Conservation (phyloP, 2,888 invertebrate species). For the Conus canariensis region DNA sequence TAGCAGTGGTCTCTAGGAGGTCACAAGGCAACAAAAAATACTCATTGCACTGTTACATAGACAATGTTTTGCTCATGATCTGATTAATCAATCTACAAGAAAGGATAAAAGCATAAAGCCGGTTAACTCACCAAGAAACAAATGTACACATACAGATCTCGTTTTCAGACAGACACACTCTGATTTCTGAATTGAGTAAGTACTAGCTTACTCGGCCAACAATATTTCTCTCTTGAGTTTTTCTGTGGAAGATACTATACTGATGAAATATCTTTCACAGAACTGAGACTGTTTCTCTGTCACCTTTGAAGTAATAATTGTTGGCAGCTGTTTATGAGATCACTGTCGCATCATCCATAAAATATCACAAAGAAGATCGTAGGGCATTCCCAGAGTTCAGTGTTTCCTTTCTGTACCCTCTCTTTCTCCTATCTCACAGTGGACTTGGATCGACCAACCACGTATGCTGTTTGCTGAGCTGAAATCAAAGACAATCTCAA, state of each 20-base stretch:
- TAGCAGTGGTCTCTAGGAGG: no score
- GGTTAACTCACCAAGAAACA: not conserved
- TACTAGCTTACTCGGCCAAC: no score
- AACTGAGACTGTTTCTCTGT: not conserved
- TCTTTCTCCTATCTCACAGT: not conserved
- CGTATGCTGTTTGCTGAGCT: slow-evolving; percentile 10
- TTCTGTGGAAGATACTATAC: no score
- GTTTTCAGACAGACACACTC: no score
- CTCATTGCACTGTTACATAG: slow-evolving; percentile 20
- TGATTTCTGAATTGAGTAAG: no score
- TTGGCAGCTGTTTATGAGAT: not conserved
- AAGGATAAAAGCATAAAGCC: not conserved
- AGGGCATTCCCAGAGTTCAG: not conserved
- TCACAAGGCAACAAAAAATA: not conserved
- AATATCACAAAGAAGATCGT: not conserved
- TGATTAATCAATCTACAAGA: not conserved
- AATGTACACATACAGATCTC: not conserved
- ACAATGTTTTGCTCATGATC: not conserved
- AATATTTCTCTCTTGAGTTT: no score
- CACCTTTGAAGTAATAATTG: not conserved
- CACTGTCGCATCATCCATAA: not conserved
- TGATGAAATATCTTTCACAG: not conserved
- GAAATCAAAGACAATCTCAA: not conserved
- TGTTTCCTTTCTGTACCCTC: not conserved
- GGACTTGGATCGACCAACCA: slow-evolving; percentile 21